Evolutionary conservation across 2,888 invertebrate species (phyloP).

Genomic region (Dasysyrphus albostriatus): DNA sequence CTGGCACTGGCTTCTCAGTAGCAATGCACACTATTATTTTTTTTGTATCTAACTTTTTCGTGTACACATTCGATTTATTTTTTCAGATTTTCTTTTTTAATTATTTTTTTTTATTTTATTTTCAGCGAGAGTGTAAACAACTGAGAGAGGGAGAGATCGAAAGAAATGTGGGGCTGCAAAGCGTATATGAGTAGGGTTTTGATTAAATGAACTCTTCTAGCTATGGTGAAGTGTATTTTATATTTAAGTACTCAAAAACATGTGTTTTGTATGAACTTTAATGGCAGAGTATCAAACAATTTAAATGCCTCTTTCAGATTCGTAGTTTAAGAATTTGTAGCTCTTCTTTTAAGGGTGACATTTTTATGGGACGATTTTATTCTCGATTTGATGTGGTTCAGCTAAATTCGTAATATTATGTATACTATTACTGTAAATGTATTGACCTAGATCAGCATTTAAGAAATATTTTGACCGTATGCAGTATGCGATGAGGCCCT

Average conservation of each 20-base stretch:
- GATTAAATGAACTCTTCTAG: constrained; percentile 33
- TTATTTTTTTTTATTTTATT: constrained; percentile 71
- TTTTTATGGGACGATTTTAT: constrained; percentile 21
- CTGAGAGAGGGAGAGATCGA: constrained; percentile 19
- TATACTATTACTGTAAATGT: constrained; percentile 36
- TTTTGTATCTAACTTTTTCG: constrained; percentile 46
- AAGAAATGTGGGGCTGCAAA: constrained; percentile 32
- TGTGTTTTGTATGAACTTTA: constrained; percentile 34
- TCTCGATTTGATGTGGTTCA: neutral
- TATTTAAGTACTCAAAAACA: constrained; percentile 15
- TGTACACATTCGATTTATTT: constrained; percentile 64
- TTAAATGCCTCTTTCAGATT: neutral
- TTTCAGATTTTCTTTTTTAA: constrained; percentile 67
- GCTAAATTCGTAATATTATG: neutral
- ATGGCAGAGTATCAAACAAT: constrained; percentile 3
- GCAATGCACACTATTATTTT: constrained; percentile 45
- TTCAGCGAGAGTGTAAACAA: constrained; percentile 44
- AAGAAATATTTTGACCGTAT: neutral
- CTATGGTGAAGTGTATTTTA: constrained; percentile 27
- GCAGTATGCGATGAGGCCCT: too few species aligned
- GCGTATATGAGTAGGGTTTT: neutral
- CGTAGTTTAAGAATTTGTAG: neutral
- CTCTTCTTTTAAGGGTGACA: neutral
- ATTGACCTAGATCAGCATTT: constrained; percentile 56
- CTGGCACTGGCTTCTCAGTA: constrained; percentile 26